A percentile compares a stretch with the other conserved stretches of the same genome.
Conservation (phyloP, 2,797 vertebrate genomes). For the Manis javanica region DNA sequence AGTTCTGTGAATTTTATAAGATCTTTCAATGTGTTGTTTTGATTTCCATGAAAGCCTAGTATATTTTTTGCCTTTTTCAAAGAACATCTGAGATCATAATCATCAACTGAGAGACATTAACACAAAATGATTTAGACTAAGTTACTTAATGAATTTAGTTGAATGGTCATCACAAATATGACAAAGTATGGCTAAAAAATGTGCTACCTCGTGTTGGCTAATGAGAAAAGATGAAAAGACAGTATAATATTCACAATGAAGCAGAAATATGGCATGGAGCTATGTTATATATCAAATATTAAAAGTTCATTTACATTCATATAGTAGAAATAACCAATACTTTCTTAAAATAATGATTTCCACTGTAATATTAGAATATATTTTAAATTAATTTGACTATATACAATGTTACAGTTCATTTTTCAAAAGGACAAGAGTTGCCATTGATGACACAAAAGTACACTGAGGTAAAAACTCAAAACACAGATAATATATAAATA, state of each 20-base stretch:
- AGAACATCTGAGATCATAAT: background rate
- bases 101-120: conserved; percentile 46
- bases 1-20: conserved; percentile 39
- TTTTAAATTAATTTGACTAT: conserved; percentile 17
- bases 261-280: background rate
- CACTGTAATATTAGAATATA: background rate
- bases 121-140: conserved; percentile 53
- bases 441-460: background rate
- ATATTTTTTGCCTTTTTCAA: conserved; percentile 11
- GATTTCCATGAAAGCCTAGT: background rate
- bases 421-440: background rate
- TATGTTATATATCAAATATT: background rate
- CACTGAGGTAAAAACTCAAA: conserved; percentile 10
- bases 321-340: background rate
- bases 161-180: background rate
- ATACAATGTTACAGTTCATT: conserved; percentile 16
- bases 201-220: background rate
- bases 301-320: conserved; percentile 6
- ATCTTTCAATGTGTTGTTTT: conserved; percentile 31
- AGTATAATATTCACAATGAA: background rate
- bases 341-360: background rate
- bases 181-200: conserved; percentile 9
- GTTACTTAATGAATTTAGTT: conserved; percentile 51
- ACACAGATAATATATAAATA: background rate
- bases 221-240: conserved; percentile 34